Conservation (phyloP, 2,888 invertebrate species). For the Tipula lateralis region DNA sequence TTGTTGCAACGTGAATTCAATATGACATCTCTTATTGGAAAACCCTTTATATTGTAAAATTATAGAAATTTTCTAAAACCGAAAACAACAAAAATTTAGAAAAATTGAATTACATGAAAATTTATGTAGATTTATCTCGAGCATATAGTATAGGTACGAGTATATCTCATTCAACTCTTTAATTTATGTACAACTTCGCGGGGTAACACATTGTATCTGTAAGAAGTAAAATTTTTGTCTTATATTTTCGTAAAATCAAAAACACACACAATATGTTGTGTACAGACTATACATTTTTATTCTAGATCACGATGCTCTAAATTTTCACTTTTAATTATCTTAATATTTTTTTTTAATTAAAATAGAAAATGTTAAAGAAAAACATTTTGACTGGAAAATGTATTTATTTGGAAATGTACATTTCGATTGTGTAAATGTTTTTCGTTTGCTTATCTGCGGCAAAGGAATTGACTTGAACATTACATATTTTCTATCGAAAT, state of each 20-base stretch:
- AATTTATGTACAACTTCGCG: neutral
- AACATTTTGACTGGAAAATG: slow-evolving; percentile 5
- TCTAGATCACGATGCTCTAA: neutral
- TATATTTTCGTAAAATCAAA: neutral
- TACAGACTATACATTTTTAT: neutral
- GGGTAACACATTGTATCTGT: neutral
- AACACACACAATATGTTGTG: neutral
- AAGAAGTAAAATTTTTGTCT: neutral
- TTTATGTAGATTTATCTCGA: neutral
- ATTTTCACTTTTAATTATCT: slow-evolving; percentile 19
- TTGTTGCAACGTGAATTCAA: too few relatives aligned
- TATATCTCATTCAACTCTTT: neutral
- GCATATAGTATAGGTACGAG: neutral
- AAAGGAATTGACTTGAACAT: neutral
- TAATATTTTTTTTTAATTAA: neutral
- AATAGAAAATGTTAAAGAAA: neutral
- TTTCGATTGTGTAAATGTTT: neutral
- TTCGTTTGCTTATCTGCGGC: neutral
- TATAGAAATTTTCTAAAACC: neutral
- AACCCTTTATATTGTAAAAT: neutral
- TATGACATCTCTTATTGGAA: too few relatives aligned
- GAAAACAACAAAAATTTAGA: neutral
- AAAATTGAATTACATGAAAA: neutral
- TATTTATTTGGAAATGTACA: neutral
- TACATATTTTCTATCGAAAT: neutral